Evolutionary conservation across 2,113 vertebrate species (phyloP).

Genomic region (Scophthalmus maximus): DNA sequence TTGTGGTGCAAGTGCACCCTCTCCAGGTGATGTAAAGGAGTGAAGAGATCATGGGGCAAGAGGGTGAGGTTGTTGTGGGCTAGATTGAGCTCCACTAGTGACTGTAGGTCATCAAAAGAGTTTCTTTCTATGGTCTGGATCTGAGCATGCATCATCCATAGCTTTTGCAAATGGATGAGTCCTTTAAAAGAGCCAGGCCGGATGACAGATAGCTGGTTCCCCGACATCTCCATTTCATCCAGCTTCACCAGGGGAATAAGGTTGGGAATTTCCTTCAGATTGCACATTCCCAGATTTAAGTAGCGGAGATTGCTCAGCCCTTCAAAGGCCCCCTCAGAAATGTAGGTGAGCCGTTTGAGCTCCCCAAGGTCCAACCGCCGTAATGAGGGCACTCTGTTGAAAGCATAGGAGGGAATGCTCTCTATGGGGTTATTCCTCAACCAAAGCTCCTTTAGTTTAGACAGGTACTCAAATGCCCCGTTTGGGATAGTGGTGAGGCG

Average conservation of each 20-base stretch:
- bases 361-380: constrained; percentile 96
- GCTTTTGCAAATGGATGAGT: constrained; percentile 97
- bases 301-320: constrained; percentile 98
- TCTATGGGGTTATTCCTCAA: constrained; percentile 98
- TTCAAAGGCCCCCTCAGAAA: constrained; percentile 99
- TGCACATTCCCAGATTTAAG: constrained; percentile 99
- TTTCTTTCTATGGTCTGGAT: constrained; percentile 98
- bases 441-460: constrained; percentile 99
- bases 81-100: constrained; percentile 97
- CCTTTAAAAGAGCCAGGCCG: constrained; percentile 97
- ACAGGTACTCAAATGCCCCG: constrained; percentile 98
- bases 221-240: constrained; percentile 98
- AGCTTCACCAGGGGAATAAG: constrained; percentile 95
- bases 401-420: constrained; percentile 98
- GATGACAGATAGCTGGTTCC: constrained; percentile 94
- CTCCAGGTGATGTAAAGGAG: constrained; percentile 94
- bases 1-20: constrained; percentile 98
- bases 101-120: constrained; percentile 98
- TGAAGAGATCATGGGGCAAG: constrained; percentile 98
- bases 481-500: constrained; percentile 98
- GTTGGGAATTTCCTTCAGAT: constrained; percentile 98
- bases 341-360: constrained; percentile 96
- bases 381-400: constrained; percentile 97
- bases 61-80: constrained; percentile 98
- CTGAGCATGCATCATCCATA: constrained; percentile 99